Conservation (phyloP, 1,140 invertebrate genomes). For the roundworm (Caenorhabditis elegans) region WBcel235 BX284605.5:14417501-14418000, state of each 20-base stretch:
- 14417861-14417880: too few relatives aligned
- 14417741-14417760: too few relatives aligned
- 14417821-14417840: too few relatives aligned
- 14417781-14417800: neutral
- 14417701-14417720: neutral
- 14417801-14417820: neutral
- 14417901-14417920: too few relatives aligned
- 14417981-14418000: too few relatives aligned
- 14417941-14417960: too few relatives aligned
- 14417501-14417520: neutral
- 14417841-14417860: too few relatives aligned
- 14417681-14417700: neutral
- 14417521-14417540: neutral
- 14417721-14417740: neutral
- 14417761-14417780: neutral
- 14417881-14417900: too few relatives aligned
- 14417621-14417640: neutral
- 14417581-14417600: neutral
- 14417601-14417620: neutral
- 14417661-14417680: neutral
- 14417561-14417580: conserved; percentile 7
- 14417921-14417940: too few relatives aligned
- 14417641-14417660: neutral
- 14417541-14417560: neutral
- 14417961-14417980: too few relatives aligned